Conservation (phyloP, 2,888 invertebrate genomes). For the Trachelus stipa region DNA sequence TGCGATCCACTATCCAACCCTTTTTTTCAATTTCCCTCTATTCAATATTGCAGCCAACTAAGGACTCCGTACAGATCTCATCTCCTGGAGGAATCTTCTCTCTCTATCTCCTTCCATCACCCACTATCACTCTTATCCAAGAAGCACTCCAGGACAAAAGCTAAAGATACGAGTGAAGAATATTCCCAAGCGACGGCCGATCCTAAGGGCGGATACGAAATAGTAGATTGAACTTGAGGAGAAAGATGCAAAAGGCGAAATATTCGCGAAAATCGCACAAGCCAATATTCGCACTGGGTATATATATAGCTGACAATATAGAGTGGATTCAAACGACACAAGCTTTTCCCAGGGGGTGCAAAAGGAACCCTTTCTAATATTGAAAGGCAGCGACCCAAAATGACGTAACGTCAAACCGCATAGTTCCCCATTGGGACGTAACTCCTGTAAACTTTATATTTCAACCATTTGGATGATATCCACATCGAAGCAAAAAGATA, state of each 20-base stretch:
- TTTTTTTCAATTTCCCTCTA: neutral
- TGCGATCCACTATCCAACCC: neutral
- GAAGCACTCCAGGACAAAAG: neutral
- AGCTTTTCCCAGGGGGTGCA: neutral
- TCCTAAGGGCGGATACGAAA: neutral
- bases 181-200: neutral
- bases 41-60: neutral
- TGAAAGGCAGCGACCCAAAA: neutral
- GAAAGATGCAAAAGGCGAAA: neutral
- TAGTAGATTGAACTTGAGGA: neutral
- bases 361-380: neutral
- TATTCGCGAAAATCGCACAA: neutral
- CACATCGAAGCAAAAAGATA: too few relatives aligned
- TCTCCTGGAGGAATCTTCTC: neutral
- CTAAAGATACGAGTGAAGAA: neutral
- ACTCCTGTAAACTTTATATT: neutral
- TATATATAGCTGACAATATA: neutral
- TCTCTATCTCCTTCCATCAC: neutral
- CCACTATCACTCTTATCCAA: neutral
- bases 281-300: neutral
- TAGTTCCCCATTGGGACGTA: neutral
- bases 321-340: neutral
- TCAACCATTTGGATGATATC: neutral
- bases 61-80: neutral
- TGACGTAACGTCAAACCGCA: neutral